A percentile compares a stretch with the other conserved stretches of the same genome.
These are phyloP conservation scores for Xestia sexstrigata DNA, from an alignment of 2,888 invertebrate species.

Conservation along the genomic window DNA sequence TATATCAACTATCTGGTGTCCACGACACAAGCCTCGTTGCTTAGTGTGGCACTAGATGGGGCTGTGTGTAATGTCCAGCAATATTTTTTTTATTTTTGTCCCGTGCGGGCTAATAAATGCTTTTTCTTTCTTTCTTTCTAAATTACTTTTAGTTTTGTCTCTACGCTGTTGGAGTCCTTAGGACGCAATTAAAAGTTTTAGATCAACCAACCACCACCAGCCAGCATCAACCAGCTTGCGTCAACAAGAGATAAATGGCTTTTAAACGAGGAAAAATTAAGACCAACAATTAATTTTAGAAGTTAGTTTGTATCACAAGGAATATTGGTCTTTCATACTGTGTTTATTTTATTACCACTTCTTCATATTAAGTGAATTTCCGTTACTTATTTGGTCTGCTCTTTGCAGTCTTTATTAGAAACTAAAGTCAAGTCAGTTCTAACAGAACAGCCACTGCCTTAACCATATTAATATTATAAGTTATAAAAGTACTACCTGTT, in stretches of 20 bases:
- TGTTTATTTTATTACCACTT: background rate
- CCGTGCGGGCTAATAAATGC: too few relatives aligned
- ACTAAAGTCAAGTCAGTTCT: background rate
- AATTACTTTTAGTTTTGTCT: background rate
- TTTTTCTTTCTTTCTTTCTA: too few relatives aligned
- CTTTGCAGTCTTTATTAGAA: background rate
- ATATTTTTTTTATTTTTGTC: too few relatives aligned
- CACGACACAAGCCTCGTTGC: too few relatives aligned
- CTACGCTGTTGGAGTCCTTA: background rate
- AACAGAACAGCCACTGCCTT: background rate
- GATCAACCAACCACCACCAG: too few relatives aligned
- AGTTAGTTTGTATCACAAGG: slow-evolving; percentile 25
- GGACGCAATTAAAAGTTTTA: background rate
- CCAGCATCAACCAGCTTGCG: too few relatives aligned
- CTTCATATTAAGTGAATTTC: background rate
- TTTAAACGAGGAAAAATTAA: background rate
- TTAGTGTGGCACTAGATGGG: too few relatives aligned
- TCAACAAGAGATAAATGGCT: background rate
- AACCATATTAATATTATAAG: background rate
- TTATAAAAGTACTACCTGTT: background rate
- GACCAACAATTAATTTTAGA: background rate
- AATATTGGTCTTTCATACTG: slow-evolving; percentile 18
- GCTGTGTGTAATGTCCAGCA: too few relatives aligned
- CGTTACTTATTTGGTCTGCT: background rate
- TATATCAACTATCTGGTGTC: too few relatives aligned